Evolutionary conservation across 2,888 invertebrate genomes (phyloP), one percentile per base, ranked within the genome.

Genomic region (Diadegma fenestrale): DNA sequence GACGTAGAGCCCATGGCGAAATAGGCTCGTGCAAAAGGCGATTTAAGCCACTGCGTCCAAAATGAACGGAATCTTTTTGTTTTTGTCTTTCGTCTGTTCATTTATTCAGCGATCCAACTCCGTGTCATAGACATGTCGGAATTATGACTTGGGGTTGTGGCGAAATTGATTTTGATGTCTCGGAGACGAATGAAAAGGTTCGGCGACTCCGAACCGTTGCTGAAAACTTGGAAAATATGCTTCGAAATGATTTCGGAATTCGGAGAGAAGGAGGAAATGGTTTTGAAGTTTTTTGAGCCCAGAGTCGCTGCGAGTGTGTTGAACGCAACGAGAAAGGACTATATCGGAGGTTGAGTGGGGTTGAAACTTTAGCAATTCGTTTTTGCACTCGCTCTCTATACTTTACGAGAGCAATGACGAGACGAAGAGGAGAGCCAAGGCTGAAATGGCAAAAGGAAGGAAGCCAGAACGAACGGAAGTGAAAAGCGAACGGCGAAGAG

Each of bases 401-500:
- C 58, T 43, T 41, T 45, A 69, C 78, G 51, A 45, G 64, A 45
- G 45, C 19, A 63, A n/a, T 61, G 71, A 61, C 43, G 76, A 77
- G 58, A 77, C 72, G 76, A 33, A 73, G 64, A 30, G 72, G n/a
- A 33, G 79, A 43, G 33, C 37, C 51, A 76, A 66, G 82, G 63
- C 48, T 81, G 86, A 68, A 86, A 80, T 73, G 84, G 37, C 37
- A 84, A 87, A 87, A 87, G 85, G 87, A 88, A 88, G 88, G 90
- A 87, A 89, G 76, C 69, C 86, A 79, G 87, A 87, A 88, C 89
- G 90, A 91, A 91, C 91, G 91, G 91, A 91, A 88, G 91, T 85
- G 85, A 89, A 91, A 91, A 87, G 91, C 88, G 90, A 91, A 90
- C 87, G 90, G 81, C 88, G 88, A 88, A 90, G 90, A 87, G 90